These are phyloP conservation scores for Atta cephalotes DNA, from an alignment of 1,140 invertebrate species.

Conservation along the genomic window DNA sequence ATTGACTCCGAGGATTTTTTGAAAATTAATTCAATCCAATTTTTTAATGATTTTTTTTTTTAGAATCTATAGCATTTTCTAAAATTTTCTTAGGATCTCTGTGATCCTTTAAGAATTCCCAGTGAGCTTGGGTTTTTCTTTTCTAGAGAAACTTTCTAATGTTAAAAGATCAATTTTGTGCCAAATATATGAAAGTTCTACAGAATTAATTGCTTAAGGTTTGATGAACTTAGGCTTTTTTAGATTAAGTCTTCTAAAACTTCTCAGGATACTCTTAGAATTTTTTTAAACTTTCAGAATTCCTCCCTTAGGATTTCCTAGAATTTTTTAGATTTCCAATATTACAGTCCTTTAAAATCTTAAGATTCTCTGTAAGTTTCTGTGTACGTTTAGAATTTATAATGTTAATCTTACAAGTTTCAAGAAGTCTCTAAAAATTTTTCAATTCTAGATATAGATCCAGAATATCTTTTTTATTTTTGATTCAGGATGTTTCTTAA, in stretches of 20 bases:
- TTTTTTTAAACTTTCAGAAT: constrained; percentile 6
- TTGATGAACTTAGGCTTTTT: constrained; percentile 27
- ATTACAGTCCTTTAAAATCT: neutral
- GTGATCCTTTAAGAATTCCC: neutral
- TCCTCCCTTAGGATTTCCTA: neutral
- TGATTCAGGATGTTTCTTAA: neutral
- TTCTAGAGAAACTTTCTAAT: constrained; percentile 16
- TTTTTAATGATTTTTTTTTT: constrained; percentile 15
- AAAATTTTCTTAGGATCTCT: constrained; percentile 26
- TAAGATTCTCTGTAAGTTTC: constrained; percentile 1
- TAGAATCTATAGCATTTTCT: neutral
- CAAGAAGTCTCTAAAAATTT: neutral
- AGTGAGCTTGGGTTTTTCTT: constrained; percentile 7
- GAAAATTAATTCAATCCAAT: neutral
- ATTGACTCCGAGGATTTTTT: constrained; percentile 47
- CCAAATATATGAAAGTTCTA: constrained; percentile 42
- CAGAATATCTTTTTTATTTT: neutral
- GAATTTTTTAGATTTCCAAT: constrained; percentile 18
- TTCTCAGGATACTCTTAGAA: neutral
- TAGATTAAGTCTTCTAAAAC: constrained; percentile 2
- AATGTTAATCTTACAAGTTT: constrained; percentile 33
- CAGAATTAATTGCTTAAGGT: constrained; percentile 20
- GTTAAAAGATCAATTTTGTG: neutral
- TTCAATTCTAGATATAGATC: neutral
- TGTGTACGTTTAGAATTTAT: neutral